Percentiles rank a stretch among this genome's conserved stretches.
Evolutionary conservation across 2,113 vertebrate species (phyloP).

Genomic region (Pitta sordida): DNA sequence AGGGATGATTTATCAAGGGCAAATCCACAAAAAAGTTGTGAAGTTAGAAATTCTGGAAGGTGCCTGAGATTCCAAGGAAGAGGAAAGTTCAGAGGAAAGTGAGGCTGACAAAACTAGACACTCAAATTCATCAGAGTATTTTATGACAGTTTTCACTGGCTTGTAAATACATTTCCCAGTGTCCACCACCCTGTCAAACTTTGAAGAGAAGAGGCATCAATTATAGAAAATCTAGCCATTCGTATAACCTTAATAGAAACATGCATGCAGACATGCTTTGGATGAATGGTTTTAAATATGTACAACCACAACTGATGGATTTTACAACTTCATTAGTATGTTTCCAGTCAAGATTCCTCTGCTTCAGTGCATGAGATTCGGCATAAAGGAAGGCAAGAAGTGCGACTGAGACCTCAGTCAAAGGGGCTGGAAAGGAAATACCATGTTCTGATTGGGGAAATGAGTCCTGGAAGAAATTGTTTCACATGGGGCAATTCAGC

Average conservation of each 20-base stretch:
- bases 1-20: background rate
- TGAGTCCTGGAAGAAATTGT: background rate
- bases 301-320: background rate
- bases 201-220: background rate
- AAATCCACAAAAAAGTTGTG: background rate
- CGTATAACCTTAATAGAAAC: background rate
- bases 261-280: background rate
- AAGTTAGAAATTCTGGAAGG: slow-evolving; percentile 5
- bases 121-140: background rate
- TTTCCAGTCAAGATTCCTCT: background rate
- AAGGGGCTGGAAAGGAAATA: background rate
- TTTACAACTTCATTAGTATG: background rate
- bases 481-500: background rate
- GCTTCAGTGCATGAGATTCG: background rate
- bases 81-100: background rate
- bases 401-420: background rate
- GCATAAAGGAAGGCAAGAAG: background rate
- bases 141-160: background rate
- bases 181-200: background rate
- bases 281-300: background rate
- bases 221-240: background rate
- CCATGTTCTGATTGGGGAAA: background rate
- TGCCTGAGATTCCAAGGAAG: background rate
- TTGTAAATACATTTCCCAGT: background rate
- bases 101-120: background rate